Evolutionary conservation across 2,113 vertebrate species (phyloP), one percentile per base, ranked within the genome.

Genomic region (Mixornis gularis): DNA sequence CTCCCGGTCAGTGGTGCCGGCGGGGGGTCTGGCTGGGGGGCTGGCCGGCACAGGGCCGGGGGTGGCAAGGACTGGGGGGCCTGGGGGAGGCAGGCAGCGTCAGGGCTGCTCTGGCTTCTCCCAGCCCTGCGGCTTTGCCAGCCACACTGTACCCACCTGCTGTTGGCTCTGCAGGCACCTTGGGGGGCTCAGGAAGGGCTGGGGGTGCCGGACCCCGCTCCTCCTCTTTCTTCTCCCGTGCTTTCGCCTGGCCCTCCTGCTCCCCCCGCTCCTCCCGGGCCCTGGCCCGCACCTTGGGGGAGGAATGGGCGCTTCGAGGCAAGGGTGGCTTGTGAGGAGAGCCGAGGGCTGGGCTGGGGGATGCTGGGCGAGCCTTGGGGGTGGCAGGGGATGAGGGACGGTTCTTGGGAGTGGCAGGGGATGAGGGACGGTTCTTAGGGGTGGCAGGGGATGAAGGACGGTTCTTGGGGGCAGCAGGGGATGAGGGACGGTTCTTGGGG

Each of bases 1-100:
- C 77, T 99, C 99, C 7, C 98, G 97, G 97, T 99, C 95, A 1
- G 98, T 99, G 83, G 99, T 99, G 93, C 99, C 99, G 0, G 99
- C 99, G 38, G 98, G 98, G 41, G 98, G 97, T 91, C 98, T 99
- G 97, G 96, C 72, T 13, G 97, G 59, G 22, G 97, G 94, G 6
- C 97, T 95, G 29, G 97, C 94, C 0, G 98, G 95, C 2, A 74
- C 43, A 2, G 89, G 89, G 68, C 9, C 58, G 24, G 24, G 94
- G 78, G 29, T 59, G 24, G 10, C 88, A 32, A 43, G 71, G 29
- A 53, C 49, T 0, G 58, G 5, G 38, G 87, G 60, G 10, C 41
- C 68, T 79, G 86, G 1, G 3, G 68, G 44, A 51, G 32, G 41
- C 55, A 74, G 5, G 2, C 77, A 41, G 30, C 0, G 2, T 94